Conservation (phyloP, 2,113 vertebrate species). For the Callorhinus ursinus region DNA sequence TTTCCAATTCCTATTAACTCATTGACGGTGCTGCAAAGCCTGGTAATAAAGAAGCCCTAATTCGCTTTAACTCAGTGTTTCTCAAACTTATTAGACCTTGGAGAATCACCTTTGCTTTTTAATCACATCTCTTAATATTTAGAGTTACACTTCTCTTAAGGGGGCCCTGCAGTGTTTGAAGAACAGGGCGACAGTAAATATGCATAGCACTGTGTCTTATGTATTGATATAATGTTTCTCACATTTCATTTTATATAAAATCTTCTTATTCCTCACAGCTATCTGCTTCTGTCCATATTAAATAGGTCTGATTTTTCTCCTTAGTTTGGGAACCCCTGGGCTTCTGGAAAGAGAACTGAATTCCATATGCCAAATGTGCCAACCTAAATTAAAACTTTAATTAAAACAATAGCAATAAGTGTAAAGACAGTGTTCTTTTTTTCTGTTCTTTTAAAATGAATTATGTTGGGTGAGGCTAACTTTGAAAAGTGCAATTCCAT, state of each 20-base stretch:
- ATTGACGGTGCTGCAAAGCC: neutral
- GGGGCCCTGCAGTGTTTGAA: neutral
- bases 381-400: slow-evolving; percentile 31
- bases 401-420: slow-evolving; percentile 1
- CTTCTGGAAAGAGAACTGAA: slow-evolving; percentile 22
- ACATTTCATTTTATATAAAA: neutral
- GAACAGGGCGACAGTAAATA: neutral
- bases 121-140: neutral
- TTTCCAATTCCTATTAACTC: neutral
- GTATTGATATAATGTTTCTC: neutral
- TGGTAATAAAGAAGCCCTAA: neutral
- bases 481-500: slow-evolving; percentile 34
- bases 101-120: neutral
- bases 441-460: slow-evolving; percentile 53
- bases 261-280: neutral
- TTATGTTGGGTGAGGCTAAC: neutral
- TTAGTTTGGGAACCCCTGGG: neutral
- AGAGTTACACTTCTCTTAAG: neutral
- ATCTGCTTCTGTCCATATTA: neutral
- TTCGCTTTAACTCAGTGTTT: neutral
- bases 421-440: neutral
- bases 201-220: neutral
- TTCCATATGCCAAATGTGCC: neutral
- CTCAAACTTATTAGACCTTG: neutral
- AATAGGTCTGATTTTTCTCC: slow-evolving; percentile 31